Evolutionary conservation across 2,888 invertebrate genomes (phyloP).

Genomic region (Epinotia ramella): DNA sequence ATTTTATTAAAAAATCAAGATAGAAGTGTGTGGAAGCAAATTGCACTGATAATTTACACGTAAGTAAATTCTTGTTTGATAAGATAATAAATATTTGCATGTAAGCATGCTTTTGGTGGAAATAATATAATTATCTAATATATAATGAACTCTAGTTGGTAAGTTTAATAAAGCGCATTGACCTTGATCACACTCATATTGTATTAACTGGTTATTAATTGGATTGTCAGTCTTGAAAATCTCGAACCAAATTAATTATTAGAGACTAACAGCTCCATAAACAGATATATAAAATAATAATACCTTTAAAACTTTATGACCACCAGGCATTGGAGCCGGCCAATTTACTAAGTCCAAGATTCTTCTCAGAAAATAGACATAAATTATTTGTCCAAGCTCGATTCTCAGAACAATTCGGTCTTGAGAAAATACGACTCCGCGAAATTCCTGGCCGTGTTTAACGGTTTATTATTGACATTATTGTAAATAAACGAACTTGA

Average conservation of each 20-base stretch:
- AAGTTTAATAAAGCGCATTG: background rate
- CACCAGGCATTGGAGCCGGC: background rate
- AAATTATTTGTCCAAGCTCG: conserved; percentile 15
- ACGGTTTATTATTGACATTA: conserved; percentile 34
- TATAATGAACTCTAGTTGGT: background rate
- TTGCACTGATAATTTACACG: conserved; percentile 8
- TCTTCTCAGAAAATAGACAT: conserved; percentile 23
- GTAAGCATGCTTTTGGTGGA: background rate
- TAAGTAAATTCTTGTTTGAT: conserved; percentile 4
- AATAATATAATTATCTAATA: background rate
- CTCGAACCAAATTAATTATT: background rate
- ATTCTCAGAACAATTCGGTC: conserved; percentile 37
- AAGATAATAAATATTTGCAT: background rate
- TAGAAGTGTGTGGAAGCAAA: conserved; percentile 12
- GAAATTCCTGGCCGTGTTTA: conserved; percentile 34
- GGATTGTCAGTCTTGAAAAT: background rate
- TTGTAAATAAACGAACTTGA: conserved; percentile 32
- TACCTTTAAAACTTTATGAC: background rate
- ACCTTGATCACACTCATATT: background rate
- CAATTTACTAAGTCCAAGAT: conserved; percentile 6
- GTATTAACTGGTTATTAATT: no score
- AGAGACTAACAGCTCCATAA: background rate
- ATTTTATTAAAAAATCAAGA: conserved; percentile 25
- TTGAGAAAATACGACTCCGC: conserved; percentile 33
- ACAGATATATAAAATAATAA: background rate